Evolutionary conservation across 2,888 invertebrate genomes (phyloP).

Genomic region (Ischnura elegans): DNA sequence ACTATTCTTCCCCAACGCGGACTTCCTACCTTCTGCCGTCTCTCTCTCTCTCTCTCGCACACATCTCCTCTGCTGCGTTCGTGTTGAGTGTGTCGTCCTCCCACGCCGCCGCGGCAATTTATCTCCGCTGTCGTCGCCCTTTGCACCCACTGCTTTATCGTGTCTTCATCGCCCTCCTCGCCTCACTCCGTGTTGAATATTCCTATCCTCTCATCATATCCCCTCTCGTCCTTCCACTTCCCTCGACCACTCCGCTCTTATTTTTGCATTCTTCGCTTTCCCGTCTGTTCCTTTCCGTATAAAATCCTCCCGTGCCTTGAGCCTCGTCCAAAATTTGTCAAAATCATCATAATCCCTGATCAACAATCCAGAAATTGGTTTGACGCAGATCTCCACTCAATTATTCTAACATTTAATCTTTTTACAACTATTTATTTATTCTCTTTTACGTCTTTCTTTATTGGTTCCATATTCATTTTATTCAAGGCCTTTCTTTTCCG

Average conservation of each 20-base stretch:
- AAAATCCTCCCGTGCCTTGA: no score
- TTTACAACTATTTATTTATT: no score
- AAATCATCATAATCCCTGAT: no score
- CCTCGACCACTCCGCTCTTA: neutral
- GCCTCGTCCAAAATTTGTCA: no score
- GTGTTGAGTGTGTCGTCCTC: neutral
- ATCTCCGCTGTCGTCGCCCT: conserved; percentile 40
- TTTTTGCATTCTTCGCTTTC: neutral
- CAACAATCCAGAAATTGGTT: no score
- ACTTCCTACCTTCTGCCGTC: neutral
- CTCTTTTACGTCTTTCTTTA: no score
- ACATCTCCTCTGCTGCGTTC: neutral
- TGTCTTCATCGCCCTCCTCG: conserved; percentile 16
- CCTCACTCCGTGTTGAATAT: conserved; percentile 1
- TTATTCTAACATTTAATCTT: no score
- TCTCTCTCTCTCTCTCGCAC: neutral
- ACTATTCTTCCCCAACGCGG: no score
- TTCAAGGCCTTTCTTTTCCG: no score
- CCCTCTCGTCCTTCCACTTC: neutral
- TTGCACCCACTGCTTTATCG: conserved; percentile 42
- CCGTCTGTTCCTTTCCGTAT: neutral
- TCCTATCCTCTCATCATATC: neutral
- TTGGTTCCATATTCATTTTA: no score
- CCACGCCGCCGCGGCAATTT: conserved; percentile 23
- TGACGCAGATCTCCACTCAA: no score